phyloP scores from a whole-genome alignment of 2,113 vertebrate species.

The Podilymbus podiceps region DNA sequence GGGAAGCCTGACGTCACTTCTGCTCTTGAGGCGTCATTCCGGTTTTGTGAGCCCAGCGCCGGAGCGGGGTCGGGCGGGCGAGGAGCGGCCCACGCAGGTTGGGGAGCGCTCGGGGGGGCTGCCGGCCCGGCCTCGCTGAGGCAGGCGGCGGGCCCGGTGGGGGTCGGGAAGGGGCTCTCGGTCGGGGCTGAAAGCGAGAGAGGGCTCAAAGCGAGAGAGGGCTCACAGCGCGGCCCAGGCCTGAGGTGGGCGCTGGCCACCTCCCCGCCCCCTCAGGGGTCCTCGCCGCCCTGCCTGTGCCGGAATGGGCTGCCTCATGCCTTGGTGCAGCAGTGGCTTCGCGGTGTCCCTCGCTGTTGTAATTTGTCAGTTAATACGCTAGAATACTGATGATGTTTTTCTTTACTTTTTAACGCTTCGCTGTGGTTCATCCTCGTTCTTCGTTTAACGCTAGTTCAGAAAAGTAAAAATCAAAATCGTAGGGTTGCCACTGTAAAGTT shows the following conservation, averaged over 20 bases:
- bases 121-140: too few relatives aligned
- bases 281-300: fast-evolving
- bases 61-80: background rate
- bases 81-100: fast-evolving
- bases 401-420: fast-evolving
- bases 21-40: fast-evolving
- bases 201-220: too few relatives aligned
- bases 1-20: background rate
- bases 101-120: fast-evolving
- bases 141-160: too few relatives aligned
- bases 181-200: fast-evolving
- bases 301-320: fast-evolving
- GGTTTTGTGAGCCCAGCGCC: fast-evolving
- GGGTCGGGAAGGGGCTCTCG: too few relatives aligned
- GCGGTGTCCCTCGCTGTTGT: fast-evolving
- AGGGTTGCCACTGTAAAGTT: fast-evolving
- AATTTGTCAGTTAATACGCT: fast-evolving
- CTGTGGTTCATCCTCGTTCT: fast-evolving
- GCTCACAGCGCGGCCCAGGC: background rate
- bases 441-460: fast-evolving
- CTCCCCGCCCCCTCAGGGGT: fast-evolving
- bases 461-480: fast-evolving
- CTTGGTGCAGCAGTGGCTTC: fast-evolving
- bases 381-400: fast-evolving
- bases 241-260: too few relatives aligned